A percentile compares a stretch with the other conserved stretches of the same genome.
Evolutionary conservation across 2,797 vertebrate genomes (phyloP).

Genomic region (Rhadinocentrus ornatus): DNA sequence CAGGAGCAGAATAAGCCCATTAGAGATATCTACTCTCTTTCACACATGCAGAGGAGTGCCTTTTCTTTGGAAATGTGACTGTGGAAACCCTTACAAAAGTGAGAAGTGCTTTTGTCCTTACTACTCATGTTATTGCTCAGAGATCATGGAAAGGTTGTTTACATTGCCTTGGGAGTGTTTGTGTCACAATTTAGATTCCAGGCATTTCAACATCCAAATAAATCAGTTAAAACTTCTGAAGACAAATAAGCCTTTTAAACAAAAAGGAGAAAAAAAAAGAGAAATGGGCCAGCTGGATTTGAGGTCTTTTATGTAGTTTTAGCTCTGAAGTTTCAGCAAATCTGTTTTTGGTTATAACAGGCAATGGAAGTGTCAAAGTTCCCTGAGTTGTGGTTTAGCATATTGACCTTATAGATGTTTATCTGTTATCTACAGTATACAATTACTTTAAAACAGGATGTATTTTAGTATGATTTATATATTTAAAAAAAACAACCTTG

Average conservation of each 20-base stretch:
- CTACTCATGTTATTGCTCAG: conserved; percentile 63
- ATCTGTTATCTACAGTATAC: conserved; percentile 18
- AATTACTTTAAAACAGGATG: neutral
- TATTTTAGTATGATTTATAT: conserved; percentile 3
- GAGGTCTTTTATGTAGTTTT: conserved; percentile 48
- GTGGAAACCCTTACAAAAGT: conserved; percentile 57
- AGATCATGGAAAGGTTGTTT: conserved; percentile 74
- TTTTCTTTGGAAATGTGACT: conserved; percentile 53
- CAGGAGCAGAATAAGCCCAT: conserved; percentile 20
- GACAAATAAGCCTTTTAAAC: conserved; percentile 55
- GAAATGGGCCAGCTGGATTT: conserved; percentile 69
- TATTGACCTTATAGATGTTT: conserved; percentile 17
- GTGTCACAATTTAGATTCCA: conserved; percentile 80
- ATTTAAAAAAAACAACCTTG: neutral
- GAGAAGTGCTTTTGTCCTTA: conserved; percentile 61
- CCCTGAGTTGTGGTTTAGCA: conserved; percentile 10
- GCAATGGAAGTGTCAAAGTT: conserved; percentile 43
- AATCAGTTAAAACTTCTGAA: conserved; percentile 74
- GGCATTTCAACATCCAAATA: conserved; percentile 77
- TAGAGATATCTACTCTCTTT: conserved; percentile 28
- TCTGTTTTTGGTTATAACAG: conserved; percentile 48
- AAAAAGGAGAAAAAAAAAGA: conserved; percentile 19
- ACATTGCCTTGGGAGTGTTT: conserved; percentile 79
- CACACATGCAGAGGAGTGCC: conserved; percentile 23
- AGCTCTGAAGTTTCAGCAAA: conserved; percentile 33